Evolutionary conservation across 2,888 invertebrate species (phyloP).

Genomic region (Meandrusa payeni): DNA sequence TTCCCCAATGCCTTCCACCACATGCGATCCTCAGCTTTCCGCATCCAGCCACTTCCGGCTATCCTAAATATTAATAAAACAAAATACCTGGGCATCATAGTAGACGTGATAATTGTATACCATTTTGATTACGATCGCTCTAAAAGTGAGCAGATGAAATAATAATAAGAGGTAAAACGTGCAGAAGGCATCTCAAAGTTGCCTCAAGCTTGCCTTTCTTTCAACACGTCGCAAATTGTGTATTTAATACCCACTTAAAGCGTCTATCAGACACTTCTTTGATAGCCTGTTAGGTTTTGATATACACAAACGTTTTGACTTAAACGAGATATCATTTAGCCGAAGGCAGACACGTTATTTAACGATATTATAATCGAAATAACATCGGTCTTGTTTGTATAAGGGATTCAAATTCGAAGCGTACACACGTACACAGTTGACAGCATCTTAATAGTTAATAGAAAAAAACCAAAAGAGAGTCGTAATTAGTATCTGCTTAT

Average conservation of each 20-base stretch:
- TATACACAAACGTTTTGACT: conserved; percentile 67
- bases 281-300: conserved; percentile 59
- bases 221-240: conserved; percentile 74
- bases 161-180: conserved; percentile 61
- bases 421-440: no score
- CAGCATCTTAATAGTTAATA: no score
- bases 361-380: conserved; percentile 34
- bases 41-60: no score
- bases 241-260: conserved; percentile 67
- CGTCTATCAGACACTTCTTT: conserved; percentile 60
- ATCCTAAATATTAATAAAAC: no score
- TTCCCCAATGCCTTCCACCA: no score
- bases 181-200: conserved; percentile 58
- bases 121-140: conserved; percentile 71
- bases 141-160: conserved; percentile 60
- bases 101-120: conserved; percentile 62
- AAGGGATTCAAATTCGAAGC: no score
- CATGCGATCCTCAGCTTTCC: no score
- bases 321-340: conserved; percentile 72
- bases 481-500: no score
- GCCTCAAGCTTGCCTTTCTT: conserved; percentile 67
- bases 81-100: conserved; percentile 55
- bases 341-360: conserved; percentile 51
- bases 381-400: conserved; percentile 22
- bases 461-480: no score